phyloP scores from a whole-genome alignment of 2,888 invertebrate species.

The Orthosia gracilis region DNA sequence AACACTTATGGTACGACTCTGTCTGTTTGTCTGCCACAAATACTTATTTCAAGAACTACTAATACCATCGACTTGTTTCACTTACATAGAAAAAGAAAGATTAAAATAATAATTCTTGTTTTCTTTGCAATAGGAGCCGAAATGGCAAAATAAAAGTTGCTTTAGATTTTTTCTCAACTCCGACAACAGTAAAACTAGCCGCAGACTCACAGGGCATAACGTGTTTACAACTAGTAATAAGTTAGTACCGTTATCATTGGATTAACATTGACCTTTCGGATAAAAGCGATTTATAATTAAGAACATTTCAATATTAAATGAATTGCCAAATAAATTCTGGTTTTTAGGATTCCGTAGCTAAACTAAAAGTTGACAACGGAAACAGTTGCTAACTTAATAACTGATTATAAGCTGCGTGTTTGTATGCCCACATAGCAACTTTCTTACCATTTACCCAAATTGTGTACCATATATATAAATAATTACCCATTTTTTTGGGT shows the following conservation, averaged over 20 bases:
- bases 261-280: slow-evolving; percentile 42
- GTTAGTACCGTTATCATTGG: slow-evolving; percentile 17
- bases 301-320: slow-evolving; percentile 2
- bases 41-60: neutral
- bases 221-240: neutral
- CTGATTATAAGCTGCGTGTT: too few species aligned
- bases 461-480: too few species aligned
- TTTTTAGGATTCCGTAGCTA: neutral
- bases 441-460: too few species aligned
- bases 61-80: neutral
- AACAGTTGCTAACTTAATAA: too few species aligned
- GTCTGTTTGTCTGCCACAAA: neutral
- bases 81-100: too few species aligned
- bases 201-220: neutral
- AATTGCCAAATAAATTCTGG: neutral
- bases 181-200: neutral
- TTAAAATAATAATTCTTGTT: neutral
- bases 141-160: too few species aligned
- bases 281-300: slow-evolving; percentile 21
- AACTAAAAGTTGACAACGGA: neutral
- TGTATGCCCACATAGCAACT: too few species aligned
- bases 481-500: too few species aligned
- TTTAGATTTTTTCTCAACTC: too few species aligned
- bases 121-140: neutral
- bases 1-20: neutral